Evolutionary conservation across 2,113 vertebrate genomes (phyloP).

Genomic region (Actenoides lindsayi): DNA sequence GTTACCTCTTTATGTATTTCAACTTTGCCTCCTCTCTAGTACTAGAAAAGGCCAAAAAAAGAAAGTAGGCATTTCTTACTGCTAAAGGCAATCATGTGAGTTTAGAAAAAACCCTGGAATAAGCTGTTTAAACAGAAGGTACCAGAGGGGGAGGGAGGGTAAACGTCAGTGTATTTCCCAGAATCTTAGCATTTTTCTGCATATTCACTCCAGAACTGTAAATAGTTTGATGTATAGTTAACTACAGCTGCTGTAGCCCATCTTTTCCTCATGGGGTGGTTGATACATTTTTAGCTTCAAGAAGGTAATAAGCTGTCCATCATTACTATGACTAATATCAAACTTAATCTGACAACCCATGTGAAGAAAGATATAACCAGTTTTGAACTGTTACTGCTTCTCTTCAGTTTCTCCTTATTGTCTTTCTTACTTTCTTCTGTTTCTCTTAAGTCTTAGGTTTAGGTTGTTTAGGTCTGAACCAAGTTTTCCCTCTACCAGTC

Average conservation of each 20-base stretch:
- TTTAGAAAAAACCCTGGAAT: not conserved
- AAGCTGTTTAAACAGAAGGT: not conserved
- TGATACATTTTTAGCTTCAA: not conserved
- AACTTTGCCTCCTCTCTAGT: not conserved
- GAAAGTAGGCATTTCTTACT: not conserved
- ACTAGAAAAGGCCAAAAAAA: not conserved
- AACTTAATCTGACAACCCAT: accelerated
- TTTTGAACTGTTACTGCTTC: not conserved
- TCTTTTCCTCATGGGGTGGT: not conserved
- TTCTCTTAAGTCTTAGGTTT: not conserved
- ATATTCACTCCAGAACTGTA: not conserved
- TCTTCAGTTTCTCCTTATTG: not conserved
- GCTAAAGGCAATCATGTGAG: not conserved
- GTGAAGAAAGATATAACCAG: not conserved
- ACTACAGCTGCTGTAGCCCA: not conserved
- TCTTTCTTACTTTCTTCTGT: too few relatives aligned
- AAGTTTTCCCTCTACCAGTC: not conserved
- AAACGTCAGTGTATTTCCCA: not conserved
- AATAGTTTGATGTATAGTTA: not conserved
- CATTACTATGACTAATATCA: not conserved
- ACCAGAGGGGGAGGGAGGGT: not conserved
- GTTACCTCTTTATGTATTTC: not conserved
- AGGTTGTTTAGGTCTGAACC: not conserved
- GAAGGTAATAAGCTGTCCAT: not conserved
- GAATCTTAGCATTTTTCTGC: not conserved